Evolutionary conservation across 2,113 vertebrate genomes (phyloP).

Genomic region (Motacilla tschutschensis): DNA sequence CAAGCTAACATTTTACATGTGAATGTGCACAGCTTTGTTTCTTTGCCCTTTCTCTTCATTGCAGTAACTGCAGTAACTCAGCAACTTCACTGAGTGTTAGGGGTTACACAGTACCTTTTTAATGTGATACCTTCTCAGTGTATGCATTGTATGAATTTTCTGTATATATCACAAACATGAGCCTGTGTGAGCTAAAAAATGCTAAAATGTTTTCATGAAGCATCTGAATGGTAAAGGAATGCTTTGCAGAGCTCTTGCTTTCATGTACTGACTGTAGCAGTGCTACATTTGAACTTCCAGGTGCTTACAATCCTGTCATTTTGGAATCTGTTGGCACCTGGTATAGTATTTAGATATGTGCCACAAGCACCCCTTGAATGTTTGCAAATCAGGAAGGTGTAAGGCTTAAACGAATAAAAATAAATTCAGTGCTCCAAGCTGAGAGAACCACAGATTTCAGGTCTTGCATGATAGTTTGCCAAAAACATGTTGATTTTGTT

Average conservation of each 20-base stretch:
- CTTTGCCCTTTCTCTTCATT: constrained; percentile 59
- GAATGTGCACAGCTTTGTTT: not conserved
- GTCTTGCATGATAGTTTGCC: not conserved
- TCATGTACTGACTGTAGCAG: not conserved
- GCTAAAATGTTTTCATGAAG: not conserved
- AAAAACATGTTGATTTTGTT: not conserved
- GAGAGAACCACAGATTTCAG: constrained; percentile 20
- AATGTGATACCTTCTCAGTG: not conserved
- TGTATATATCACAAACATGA: not conserved
- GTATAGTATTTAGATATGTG: constrained; percentile 39
- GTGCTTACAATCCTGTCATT: not conserved
- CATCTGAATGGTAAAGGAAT: constrained; percentile 6
- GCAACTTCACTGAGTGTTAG: constrained; percentile 77
- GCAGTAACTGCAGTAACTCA: constrained; percentile 80
- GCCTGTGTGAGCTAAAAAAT: constrained; percentile 9
- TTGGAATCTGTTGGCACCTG: constrained; percentile 10
- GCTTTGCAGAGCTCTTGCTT: not conserved
- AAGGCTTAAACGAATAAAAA: constrained; percentile 57
- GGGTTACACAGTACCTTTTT: not conserved
- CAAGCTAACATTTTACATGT: not conserved
- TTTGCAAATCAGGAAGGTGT: constrained; percentile 30
- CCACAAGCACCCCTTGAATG: constrained; percentile 76
- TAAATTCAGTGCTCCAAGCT: constrained; percentile 71
- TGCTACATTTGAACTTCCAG: not conserved
- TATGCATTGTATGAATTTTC: not conserved